A percentile compares a stretch with the other conserved stretches of the same genome.
These are phyloP conservation scores for Leuciscus waleckii DNA, from an alignment of 2,797 vertebrate species.

Conservation along the genomic window DNA sequence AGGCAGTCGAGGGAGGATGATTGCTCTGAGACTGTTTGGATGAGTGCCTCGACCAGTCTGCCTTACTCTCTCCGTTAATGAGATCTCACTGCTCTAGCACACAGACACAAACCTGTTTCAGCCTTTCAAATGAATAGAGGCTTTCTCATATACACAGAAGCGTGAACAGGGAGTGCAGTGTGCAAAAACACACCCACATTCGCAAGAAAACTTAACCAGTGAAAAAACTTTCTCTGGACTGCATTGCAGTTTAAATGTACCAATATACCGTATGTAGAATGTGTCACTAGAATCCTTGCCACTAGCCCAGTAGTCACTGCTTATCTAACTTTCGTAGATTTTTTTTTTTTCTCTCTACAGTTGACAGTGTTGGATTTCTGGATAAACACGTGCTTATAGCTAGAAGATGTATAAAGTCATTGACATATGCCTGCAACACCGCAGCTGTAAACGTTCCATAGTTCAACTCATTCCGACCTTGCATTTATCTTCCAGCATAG, in stretches of 20 bases:
- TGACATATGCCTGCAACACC: not conserved
- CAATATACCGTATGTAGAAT: not conserved
- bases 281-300: not conserved
- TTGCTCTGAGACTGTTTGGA: conserved; percentile 51
- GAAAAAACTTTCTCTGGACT: conserved; percentile 10
- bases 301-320: not conserved
- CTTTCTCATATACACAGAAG: conserved; percentile 9
- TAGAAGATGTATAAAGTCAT: not conserved
- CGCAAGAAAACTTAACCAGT: not conserved
- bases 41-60: conserved; percentile 26
- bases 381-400: not conserved
- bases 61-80: conserved; percentile 44
- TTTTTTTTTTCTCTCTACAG: not conserved
- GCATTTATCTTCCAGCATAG: not conserved
- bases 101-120: conserved; percentile 43
- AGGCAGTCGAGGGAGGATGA: conserved; percentile 40
- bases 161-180: not conserved
- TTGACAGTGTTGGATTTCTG: not conserved
- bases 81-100: conserved; percentile 41
- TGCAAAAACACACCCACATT: conserved; percentile 2
- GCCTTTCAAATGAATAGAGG: conserved; percentile 36
- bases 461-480: not conserved
- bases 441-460: too few species aligned
- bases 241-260: conserved; percentile 16
- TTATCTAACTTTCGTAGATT: not conserved